Base-by-base conservation (phyloP, 2,888 invertebrate species). In the Pachliopta kotzebuea region DNA sequence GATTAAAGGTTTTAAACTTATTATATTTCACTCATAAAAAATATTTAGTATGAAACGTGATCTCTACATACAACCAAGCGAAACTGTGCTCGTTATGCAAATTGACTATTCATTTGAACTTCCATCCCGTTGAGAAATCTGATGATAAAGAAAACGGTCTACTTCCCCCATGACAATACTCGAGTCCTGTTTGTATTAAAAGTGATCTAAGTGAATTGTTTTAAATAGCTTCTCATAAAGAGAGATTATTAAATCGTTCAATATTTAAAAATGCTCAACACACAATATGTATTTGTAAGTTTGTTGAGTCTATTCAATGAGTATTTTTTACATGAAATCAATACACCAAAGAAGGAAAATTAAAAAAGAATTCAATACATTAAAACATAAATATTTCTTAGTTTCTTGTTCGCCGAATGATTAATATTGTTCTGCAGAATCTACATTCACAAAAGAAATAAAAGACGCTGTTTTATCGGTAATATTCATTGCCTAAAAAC, bases 111-210 rank as follows among this genome's bases (percentile, higher is more conserved):
- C 60, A 37, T 60, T 52, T 50, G 23, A 60, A 60, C 60, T 53
- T 53, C 60, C 52, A 23, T 60, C 60, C 60, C 60, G 52, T 23
- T 60, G 60, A 60, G 60, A 60, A 60, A 60, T 60, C 60, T 53
- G 60, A 60, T 60, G 60, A 60, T 60, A 52, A 60, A 60, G 60
- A 60, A 60, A 60, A 60, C 60, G 60, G 52, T 31, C 52, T 59
- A 59, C 59, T 52, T 60, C 11, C n/a, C 60, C 23, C 60, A 23
- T 52, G 60, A 60, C 52, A 52, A 60, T 60, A 60, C 52, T 60
- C 31, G 23, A 60, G 31, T 37, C 37, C 23, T 60, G 50, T 59
- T 52, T 52, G 50, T 52, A 8, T 52, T 52, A 52, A 52, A 52
- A 21, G 50, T 31, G 52, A 60, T 60, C 29, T 31, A 26, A 29